Conservation (phyloP, 2,888 invertebrate species). For the Monoplex corrugatus region DNA sequence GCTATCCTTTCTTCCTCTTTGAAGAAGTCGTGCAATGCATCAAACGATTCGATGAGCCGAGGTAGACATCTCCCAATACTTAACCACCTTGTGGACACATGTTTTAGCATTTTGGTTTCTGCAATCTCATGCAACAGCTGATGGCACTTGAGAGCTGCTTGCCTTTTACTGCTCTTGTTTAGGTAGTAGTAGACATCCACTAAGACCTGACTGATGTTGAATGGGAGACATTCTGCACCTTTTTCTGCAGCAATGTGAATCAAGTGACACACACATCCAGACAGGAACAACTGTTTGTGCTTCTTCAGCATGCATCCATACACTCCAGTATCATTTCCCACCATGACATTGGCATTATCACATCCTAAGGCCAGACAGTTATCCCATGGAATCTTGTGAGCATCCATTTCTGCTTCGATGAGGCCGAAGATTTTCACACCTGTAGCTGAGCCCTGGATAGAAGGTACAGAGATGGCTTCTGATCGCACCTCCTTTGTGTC, state of each 20-base stretch:
- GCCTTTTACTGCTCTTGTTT: slow-evolving; percentile 23
- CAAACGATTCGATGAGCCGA: slow-evolving; percentile 45
- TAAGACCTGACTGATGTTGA: neutral
- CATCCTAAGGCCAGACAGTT: slow-evolving; percentile 43
- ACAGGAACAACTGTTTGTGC: slow-evolving; percentile 27
- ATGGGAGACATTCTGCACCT: slow-evolving; percentile 32
- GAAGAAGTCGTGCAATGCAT: slow-evolving; percentile 51
- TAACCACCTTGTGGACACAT: slow-evolving; percentile 42
- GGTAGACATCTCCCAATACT: slow-evolving; percentile 42
- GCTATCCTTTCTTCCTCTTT: slow-evolving; percentile 32
- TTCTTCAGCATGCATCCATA: slow-evolving; percentile 20
- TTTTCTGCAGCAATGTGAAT: slow-evolving; percentile 44
- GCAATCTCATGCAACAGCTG: neutral
- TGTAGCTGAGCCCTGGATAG: slow-evolving; percentile 37
- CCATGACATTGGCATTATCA: slow-evolving; percentile 48
- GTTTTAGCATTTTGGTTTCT: slow-evolving; percentile 27
- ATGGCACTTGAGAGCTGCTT: neutral
- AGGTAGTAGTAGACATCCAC: slow-evolving; percentile 50
- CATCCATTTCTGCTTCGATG: neutral
- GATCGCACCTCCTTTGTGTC: slow-evolving; percentile 28
- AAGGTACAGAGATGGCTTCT: neutral
- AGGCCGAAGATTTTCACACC: slow-evolving; percentile 20
- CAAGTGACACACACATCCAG: slow-evolving; percentile 44
- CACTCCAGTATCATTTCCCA: slow-evolving; percentile 37
- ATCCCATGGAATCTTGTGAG: slow-evolving; percentile 31